phyloP scores from a whole-genome alignment of 2,797 vertebrate species.

The Semaprochilodus insignis region DNA sequence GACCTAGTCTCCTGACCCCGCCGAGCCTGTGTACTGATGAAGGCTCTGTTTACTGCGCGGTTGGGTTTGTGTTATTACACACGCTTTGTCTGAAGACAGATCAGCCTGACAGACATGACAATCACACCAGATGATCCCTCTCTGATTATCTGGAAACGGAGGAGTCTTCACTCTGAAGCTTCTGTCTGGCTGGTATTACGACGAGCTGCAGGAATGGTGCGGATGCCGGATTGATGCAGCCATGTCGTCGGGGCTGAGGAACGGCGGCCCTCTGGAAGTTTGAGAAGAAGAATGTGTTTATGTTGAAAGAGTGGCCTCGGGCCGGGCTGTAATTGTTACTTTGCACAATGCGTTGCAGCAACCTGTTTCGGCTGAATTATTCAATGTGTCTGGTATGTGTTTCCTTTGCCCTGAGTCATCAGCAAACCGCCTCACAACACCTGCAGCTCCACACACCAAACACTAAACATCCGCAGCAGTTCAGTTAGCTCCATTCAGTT shows the following conservation, averaged over 20 bases:
- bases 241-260: background rate
- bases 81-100: background rate
- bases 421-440: conserved; percentile 70
- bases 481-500: background rate
- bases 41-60: background rate
- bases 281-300: conserved; percentile 49
- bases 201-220: background rate
- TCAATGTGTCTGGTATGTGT: conserved; percentile 59
- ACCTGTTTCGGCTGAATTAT: conserved; percentile 52
- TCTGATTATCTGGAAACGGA: conserved; percentile 3
- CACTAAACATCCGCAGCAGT: background rate
- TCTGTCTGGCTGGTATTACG: background rate
- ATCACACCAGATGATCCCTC: background rate
- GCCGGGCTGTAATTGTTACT: conserved; percentile 52
- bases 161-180: background rate
- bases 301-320: conserved; percentile 45
- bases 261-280: conserved; percentile 11
- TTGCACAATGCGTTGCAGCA: conserved; percentile 46
- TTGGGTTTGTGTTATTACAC: background rate
- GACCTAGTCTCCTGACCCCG: no score
- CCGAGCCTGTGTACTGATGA: conserved; percentile 25
- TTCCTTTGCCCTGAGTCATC: conserved; percentile 49
- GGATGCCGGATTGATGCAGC: background rate
- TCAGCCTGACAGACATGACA: background rate
- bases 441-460: conserved; percentile 19